These are phyloP conservation scores for Branchellion lobata DNA, from an alignment of 2,888 invertebrate genomes.

Conservation along the genomic window DNA sequence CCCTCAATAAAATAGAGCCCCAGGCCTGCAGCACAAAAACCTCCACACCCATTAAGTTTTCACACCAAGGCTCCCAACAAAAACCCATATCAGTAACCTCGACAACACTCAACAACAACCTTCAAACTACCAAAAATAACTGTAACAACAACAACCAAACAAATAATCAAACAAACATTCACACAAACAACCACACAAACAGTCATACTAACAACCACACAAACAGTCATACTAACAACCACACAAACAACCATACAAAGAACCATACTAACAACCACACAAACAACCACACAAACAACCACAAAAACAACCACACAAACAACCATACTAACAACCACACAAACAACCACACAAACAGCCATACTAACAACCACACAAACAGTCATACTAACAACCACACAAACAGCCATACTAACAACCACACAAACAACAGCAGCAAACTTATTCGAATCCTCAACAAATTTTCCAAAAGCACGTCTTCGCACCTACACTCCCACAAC, in stretches of 20 bases:
- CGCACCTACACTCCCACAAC: slow-evolving; percentile 16
- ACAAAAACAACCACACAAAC: too few species aligned
- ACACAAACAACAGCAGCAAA: neutral
- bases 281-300: too few species aligned
- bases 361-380: neutral
- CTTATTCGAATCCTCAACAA: neutral
- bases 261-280: neutral
- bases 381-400: neutral
- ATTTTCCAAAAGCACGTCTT: slow-evolving; percentile 32
- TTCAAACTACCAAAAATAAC: too few species aligned
- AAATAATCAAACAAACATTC: too few species aligned
- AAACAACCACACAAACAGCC: neutral
- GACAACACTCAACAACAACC: too few species aligned
- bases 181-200: neutral
- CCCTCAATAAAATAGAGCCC: too few species aligned
- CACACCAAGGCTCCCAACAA: too few species aligned
- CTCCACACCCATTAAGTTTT: too few species aligned
- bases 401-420: neutral
- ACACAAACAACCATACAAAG: neutral
- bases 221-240: neutral
- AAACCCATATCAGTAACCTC: too few species aligned
- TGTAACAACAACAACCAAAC: too few species aligned
- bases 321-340: neutral
- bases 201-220: neutral
- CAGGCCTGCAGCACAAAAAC: too few species aligned